Conservation (phyloP, 2,888 invertebrate genomes). For the Sesia bembeciformis region DNA sequence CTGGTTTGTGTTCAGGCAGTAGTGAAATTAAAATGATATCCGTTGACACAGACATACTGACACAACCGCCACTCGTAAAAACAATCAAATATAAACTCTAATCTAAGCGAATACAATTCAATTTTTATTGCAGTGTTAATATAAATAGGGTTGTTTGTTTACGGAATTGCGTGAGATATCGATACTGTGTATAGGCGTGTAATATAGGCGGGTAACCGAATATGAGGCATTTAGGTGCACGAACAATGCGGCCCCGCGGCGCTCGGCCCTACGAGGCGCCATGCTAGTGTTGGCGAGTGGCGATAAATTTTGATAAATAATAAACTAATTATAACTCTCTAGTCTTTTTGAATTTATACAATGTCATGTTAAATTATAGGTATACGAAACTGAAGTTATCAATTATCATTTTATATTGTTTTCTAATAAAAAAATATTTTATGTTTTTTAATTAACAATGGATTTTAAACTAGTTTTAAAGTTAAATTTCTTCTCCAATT, state of each 20-base stretch:
- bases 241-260: conserved; percentile 64
- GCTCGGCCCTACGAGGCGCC: conserved; percentile 56
- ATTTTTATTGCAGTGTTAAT: conserved; percentile 6
- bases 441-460: too few species aligned
- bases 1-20: conserved; percentile 50
- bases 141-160: conserved; percentile 29
- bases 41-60: conserved; percentile 14
- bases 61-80: background rate
- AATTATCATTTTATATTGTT: too few species aligned
- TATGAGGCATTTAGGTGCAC: conserved; percentile 67
- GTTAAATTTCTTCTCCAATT: too few species aligned
- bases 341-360: too few species aligned
- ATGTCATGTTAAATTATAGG: too few species aligned
- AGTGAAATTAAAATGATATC: conserved; percentile 66
- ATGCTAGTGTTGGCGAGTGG: conserved; percentile 28
- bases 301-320: too few species aligned
- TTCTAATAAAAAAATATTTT: too few species aligned
- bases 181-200: conserved; percentile 55
- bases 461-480: too few species aligned
- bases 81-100: conserved; percentile 4
- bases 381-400: too few species aligned
- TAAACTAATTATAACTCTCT: too few species aligned
- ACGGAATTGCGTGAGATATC: conserved; percentile 30
- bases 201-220: conserved; percentile 65
- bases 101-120: conserved; percentile 5